Conservation (phyloP, 2,113 vertebrate genomes). For the Triplophysa dalaica region DNA sequence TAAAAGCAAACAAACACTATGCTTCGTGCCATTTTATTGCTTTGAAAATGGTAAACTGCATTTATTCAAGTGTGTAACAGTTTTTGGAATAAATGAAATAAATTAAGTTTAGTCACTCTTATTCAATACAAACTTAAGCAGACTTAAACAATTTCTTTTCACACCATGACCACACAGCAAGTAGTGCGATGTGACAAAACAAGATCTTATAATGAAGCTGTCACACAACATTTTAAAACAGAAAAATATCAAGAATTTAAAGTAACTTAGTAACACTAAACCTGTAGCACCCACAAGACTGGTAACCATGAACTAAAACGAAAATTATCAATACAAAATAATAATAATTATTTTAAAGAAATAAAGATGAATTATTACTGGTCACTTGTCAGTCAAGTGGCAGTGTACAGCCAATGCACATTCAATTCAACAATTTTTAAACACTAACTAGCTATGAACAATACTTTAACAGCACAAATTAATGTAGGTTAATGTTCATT, state of each 20-base stretch:
- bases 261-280: neutral
- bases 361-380: neutral
- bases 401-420: neutral
- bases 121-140: neutral
- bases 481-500: too few relatives aligned
- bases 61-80: neutral
- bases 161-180: neutral
- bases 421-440: too few relatives aligned
- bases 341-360: too few relatives aligned
- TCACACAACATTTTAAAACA: neutral
- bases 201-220: neutral
- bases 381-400: neutral
- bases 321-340: too few relatives aligned
- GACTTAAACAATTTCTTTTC: neutral
- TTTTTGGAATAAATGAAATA: neutral
- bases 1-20: neutral
- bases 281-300: neutral
- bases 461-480: too few relatives aligned
- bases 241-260: neutral
- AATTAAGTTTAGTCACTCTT: neutral
- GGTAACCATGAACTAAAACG: too few relatives aligned
- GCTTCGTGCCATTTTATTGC: neutral
- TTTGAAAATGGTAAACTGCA: neutral
- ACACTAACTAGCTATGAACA: too few relatives aligned
- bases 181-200: neutral